phyloP scores from a whole-genome alignment of 2,113 vertebrate species.

The Heteronetta atricapilla region DNA sequence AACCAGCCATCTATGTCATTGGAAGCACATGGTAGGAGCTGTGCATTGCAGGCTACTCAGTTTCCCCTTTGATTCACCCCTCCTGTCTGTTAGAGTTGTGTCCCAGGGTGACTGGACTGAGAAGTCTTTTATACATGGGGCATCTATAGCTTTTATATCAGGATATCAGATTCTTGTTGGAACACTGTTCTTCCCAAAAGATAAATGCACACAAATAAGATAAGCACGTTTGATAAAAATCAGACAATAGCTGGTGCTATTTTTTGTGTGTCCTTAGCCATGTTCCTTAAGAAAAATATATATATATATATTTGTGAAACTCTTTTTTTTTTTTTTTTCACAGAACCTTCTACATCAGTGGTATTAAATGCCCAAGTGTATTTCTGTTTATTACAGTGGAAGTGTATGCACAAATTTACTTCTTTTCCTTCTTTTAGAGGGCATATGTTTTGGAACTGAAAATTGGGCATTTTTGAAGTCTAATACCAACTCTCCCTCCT shows the following conservation, averaged over 20 bases:
- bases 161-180: background rate
- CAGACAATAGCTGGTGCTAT: background rate
- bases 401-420: background rate
- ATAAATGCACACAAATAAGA: background rate
- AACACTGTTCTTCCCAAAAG: background rate
- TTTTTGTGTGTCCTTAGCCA: background rate
- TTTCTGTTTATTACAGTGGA: slow-evolving; percentile 2
- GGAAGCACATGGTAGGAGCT: background rate
- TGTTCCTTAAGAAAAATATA: background rate
- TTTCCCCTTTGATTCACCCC: background rate
- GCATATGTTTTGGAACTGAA: slow-evolving; percentile 28
- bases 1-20: background rate
- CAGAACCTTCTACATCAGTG: background rate
- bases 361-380: background rate
- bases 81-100: background rate
- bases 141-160: background rate
- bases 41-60: background rate
- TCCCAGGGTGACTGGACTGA: fast-evolving
- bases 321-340: background rate
- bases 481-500: background rate
- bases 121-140: background rate
- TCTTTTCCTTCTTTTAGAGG: slow-evolving; percentile 3
- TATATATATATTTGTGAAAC: background rate
- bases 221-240: background rate
- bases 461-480: background rate